Percentiles rank a stretch among this genome's conserved stretches.
Conservation (phyloP, 30 jellyfish, hydroid and myxozoan species). For the Turritopsis dohrnii region DNA sequence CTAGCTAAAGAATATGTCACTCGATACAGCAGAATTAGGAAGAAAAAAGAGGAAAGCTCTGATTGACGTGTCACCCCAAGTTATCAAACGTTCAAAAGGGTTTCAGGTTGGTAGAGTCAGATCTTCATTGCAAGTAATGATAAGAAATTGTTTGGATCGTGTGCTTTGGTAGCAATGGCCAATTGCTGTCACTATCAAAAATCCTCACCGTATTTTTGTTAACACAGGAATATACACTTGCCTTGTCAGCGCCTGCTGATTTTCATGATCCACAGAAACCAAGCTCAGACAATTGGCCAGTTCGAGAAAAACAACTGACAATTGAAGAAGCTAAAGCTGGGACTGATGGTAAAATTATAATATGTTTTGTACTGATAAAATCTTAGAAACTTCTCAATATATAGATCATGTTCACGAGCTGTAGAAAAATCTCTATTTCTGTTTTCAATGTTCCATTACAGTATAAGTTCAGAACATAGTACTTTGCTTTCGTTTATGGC, state of each 20-base stretch:
- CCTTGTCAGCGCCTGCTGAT: conserved; percentile 51
- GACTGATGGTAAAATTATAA: conserved; percentile 55
- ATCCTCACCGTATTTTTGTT: neutral
- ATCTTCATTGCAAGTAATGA: neutral
- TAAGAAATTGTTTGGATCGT: too few species aligned
- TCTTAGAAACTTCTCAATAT: neutral
- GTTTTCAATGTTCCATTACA: neutral
- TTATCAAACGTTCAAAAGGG: neutral
- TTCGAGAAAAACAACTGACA: conserved; percentile 43
- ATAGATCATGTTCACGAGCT: neutral
- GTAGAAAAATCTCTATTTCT: neutral
- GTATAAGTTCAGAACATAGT: neutral
- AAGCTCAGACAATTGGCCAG: conserved; percentile 83
- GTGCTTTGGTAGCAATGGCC: too few species aligned
- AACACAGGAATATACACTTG: neutral
- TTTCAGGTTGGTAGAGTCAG: neutral
- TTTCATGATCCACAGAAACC: conserved; percentile 68
- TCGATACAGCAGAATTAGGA: neutral
- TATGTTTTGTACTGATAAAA: neutral
- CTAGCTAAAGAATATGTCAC: neutral
- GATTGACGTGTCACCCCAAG: neutral
- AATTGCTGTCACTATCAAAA: too few species aligned
- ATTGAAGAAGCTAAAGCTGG: conserved; percentile 94
- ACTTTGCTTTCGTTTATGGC: neutral
- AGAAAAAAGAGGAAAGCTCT: conserved; percentile 1